Base-by-base conservation (phyloP, 2,888 invertebrate species). In the Osmoderma eremita region DNA sequence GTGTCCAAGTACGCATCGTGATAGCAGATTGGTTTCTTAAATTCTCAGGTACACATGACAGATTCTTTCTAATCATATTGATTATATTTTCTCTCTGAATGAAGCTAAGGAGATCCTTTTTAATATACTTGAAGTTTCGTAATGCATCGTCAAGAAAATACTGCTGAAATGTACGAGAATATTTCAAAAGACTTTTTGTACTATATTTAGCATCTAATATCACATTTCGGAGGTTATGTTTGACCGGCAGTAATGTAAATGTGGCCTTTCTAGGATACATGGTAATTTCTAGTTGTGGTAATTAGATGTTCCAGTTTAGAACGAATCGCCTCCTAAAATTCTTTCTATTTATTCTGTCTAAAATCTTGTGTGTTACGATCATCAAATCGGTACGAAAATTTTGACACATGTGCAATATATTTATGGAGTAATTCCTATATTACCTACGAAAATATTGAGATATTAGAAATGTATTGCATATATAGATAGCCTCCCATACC, bases 1-100 rank as follows among this genome's bases (percentile, higher is more conserved):
- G 83, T 4, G 83, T 80, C 86, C 87, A 87, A 65, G 85, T 80
- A 71, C 83, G 83, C 45, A 87, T 78, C 1, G 86, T 83, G 64
- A 82, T 83, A 45, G 82, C 79, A 2, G 85, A 85, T 65, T 84
- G 83, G 72, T 80, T 80, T 75, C 84, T 85, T 18, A 86, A 78
- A 69, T 79, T 74, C 63, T 73, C 72, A 67, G 72, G 78, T 65
- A 69, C 56, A 2, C 58, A 62, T 42, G 45, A 41, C 24, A 74
- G 54, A 36, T 54, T 69, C 24, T 69, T 67, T 45, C 62, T 50
- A 13, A 68, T 22, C 8, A 48, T 13, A n/a, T 63, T 63, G 10
- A 49, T n/a, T 13, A 75, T 38, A 13, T 71, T 69, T 15, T 68
- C 73, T 18, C 72, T 73, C 42, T 68, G 70, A n/a, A 75, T 61